These are phyloP conservation scores for Peromyscus polionotus DNA, from an alignment of 2,113 vertebrate species.

Conservation along the genomic window DNA sequence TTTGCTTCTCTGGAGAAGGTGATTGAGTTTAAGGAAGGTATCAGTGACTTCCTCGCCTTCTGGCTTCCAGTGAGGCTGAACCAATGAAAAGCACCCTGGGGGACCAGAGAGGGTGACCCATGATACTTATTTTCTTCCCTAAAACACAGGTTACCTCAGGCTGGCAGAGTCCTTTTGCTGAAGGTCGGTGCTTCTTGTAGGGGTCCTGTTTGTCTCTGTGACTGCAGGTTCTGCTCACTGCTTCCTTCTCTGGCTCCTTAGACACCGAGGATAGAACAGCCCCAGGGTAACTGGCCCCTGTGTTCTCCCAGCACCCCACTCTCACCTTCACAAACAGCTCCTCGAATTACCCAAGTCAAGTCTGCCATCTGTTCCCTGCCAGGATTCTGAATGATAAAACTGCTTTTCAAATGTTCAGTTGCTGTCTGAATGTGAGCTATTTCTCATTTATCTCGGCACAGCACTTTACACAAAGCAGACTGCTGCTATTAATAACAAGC, in stretches of 20 bases:
- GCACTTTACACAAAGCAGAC: constrained; percentile 75
- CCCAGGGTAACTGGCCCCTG: background rate
- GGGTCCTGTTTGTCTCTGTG: background rate
- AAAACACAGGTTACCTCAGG: background rate
- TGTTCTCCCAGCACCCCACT: background rate
- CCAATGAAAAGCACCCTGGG: background rate
- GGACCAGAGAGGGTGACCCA: background rate
- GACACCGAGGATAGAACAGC: background rate
- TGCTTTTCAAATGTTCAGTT: constrained; percentile 69
- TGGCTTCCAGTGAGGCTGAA: background rate
- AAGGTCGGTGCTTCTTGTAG: background rate
- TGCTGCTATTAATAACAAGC: constrained; percentile 78
- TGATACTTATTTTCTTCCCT: background rate
- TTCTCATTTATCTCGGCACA: constrained; percentile 78
- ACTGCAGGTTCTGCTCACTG: background rate
- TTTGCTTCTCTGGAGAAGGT: background rate
- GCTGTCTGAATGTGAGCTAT: constrained; percentile 74
- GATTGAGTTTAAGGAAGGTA: background rate
- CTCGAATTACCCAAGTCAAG: constrained; percentile 60
- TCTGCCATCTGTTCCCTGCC: constrained; percentile 70
- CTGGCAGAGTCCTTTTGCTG: background rate
- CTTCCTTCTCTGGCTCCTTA: background rate
- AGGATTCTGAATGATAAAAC: constrained; percentile 72
- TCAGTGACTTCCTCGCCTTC: background rate
- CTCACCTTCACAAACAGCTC: constrained; percentile 53